Evolutionary conservation across 2,888 invertebrate species (phyloP).

Genomic region (Brachyopa scutellaris): DNA sequence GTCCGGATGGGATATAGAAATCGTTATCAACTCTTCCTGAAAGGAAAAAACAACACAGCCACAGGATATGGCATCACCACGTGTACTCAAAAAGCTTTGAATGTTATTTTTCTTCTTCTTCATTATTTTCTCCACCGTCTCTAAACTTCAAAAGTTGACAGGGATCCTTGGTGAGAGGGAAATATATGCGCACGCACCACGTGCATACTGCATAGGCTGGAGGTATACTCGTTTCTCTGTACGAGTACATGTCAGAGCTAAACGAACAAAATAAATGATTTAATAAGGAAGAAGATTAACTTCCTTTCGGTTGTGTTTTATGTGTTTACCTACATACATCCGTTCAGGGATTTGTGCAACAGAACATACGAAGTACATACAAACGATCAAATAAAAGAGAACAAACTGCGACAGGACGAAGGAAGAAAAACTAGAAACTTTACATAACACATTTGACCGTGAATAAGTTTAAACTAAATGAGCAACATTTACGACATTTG

Average conservation of each 20-base stretch:
- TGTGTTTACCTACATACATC: conserved; percentile 30
- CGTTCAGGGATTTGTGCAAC: conserved; percentile 48
- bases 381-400: too few species aligned
- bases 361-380: conserved; percentile 31
- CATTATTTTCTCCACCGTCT: not conserved
- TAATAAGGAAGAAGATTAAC: conserved; percentile 36
- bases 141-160: conserved; percentile 48
- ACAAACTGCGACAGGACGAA: conserved; percentile 48
- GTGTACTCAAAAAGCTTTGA: conserved; percentile 49
- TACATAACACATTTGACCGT: conserved; percentile 69
- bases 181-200: conserved; percentile 82
- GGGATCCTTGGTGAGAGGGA: conserved; percentile 50
- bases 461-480: conserved; percentile 52
- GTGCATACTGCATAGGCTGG: conserved; percentile 76
- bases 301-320: conserved; percentile 55
- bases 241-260: conserved; percentile 22
- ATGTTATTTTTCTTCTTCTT: not conserved
- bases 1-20: not conserved
- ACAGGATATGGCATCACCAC: conserved; percentile 51
- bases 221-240: conserved; percentile 17
- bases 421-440: conserved; percentile 35
- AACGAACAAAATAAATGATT: conserved; percentile 1
- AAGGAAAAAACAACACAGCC: not conserved
- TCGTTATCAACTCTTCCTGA: not conserved
- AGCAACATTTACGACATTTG: not conserved